phyloP scores from a whole-genome alignment of 2,888 invertebrate genomes.

The Ceramica pisi region DNA sequence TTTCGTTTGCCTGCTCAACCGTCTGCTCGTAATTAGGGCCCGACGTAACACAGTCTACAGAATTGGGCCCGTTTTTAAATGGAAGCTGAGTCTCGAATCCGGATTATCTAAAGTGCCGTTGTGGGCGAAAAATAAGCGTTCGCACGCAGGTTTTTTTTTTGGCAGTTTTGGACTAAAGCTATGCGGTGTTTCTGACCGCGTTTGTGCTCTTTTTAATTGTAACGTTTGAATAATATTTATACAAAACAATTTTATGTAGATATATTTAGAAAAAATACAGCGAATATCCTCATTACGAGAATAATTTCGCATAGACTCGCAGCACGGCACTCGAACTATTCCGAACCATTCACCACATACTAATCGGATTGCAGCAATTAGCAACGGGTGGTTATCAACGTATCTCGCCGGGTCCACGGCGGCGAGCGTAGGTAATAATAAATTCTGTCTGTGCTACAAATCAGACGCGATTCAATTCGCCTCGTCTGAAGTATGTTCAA shows the following conservation, averaged over 20 bases:
- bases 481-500: slow-evolving; percentile 71
- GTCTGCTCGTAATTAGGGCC: slow-evolving; percentile 51
- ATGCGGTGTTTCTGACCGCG: background rate
- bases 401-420: slow-evolving; percentile 7
- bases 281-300: slow-evolving; percentile 3
- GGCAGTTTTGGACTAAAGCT: background rate
- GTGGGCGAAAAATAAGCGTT: slow-evolving; percentile 27
- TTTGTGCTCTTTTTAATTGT: background rate
- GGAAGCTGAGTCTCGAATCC: slow-evolving; percentile 18
- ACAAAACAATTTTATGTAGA: background rate
- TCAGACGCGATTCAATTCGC: slow-evolving; percentile 67
- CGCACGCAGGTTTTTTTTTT: background rate
- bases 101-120: slow-evolving; percentile 35
- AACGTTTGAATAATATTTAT: background rate
- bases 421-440: slow-evolving; percentile 45
- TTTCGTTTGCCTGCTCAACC: slow-evolving; percentile 43
- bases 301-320: slow-evolving; percentile 20
- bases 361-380: slow-evolving; percentile 66
- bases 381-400: slow-evolving; percentile 46
- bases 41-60: slow-evolving; percentile 26
- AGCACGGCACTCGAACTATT: slow-evolving; percentile 32
- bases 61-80: slow-evolving; percentile 41
- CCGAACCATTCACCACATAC: slow-evolving; percentile 37
- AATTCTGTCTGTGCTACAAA: slow-evolving; percentile 62
- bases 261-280: background rate